Percentiles rank a stretch among this genome's conserved stretches.
phyloP scores from a whole-genome alignment of 2,888 invertebrate species.

The Patella ulyssiponensis region DNA sequence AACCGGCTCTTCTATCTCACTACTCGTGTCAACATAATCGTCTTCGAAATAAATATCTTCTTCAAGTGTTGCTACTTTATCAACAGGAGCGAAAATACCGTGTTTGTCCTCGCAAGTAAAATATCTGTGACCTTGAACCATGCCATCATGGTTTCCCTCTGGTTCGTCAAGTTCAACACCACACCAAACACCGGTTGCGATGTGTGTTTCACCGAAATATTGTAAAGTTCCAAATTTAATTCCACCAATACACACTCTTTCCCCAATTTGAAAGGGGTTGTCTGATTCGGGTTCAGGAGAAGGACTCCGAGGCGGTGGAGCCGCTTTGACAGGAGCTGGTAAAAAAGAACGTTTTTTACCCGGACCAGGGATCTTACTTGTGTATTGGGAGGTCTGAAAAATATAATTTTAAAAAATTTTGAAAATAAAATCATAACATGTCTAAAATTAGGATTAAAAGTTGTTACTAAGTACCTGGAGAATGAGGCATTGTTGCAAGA shows the following conservation, averaged over 20 bases:
- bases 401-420: too few relatives aligned
- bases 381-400: constrained; percentile 38
- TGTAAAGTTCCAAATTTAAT: constrained; percentile 75
- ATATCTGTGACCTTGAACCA: constrained; percentile 78
- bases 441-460: too few relatives aligned
- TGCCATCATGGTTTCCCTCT: constrained; percentile 79
- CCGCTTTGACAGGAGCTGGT: constrained; percentile 42
- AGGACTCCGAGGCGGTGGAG: constrained; percentile 19
- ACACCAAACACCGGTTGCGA: constrained; percentile 78
- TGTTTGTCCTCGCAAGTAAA: constrained; percentile 77
- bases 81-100: constrained; percentile 79
- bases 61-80: constrained; percentile 73
- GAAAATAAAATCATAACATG: too few relatives aligned
- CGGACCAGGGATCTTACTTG: constrained; percentile 31
- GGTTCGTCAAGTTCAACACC: constrained; percentile 78
- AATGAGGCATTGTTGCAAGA: too few relatives aligned
- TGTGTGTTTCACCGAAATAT: constrained; percentile 76
- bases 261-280: constrained; percentile 65
- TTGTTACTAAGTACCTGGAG: too few relatives aligned
- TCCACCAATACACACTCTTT: constrained; percentile 73
- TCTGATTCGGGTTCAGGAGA: not conserved
- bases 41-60: constrained; percentile 13
- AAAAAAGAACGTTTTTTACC: constrained; percentile 54
- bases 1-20: constrained; percentile 6
- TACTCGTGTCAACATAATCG: not conserved